Evolutionary conservation across 2,888 invertebrate genomes (phyloP), one percentile per base, ranked within the genome.

Genomic region (Ophion costatus): DNA sequence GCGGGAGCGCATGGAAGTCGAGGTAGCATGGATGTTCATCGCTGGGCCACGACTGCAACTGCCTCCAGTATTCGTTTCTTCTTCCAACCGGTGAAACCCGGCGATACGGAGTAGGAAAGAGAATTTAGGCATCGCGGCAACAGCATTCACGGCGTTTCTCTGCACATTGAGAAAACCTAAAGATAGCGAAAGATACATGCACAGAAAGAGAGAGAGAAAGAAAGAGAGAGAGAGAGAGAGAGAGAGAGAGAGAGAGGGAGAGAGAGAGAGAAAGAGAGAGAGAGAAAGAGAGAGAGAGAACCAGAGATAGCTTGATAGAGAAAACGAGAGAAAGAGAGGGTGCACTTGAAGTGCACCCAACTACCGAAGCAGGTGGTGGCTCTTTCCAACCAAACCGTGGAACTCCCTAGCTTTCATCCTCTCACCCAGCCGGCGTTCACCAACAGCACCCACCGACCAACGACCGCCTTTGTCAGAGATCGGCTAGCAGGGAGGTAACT

Each of bases 361-460:
- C 92, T 91, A 92, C 91, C 90, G 90, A 89, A 91, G 90, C 93
- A 93, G 93, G 92, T 93, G 93, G 91, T 92, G 91, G 91, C 92
- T 80, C 80, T 70, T 91, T 91, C 87, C 83, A 87, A 89, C 89
- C 91, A 89, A 91, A 87, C 90, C 88, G 75, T 73, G 82, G 77
- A 80, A 51, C 82, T 70, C 75, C 86, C 85, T 81, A 75, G 79
- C 83, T 77, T 79, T 83, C 80, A 70, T 67, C 79, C 82, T 51
- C 38, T 57, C 84, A 70, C 29, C 33, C 17, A 45, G 24, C 59
- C 38, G 17, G 11, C 61, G 24, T 59, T 70, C 69, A 29, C 61
- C 78, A 14, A 51, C 38, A 59, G 56, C 63, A 29, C 56, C 64
- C 20, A 77, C 61, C 81, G 64, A 67, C 77, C 67, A 45, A 80